phyloP scores from a whole-genome alignment of 2,113 vertebrate species.

The Eulemur rufifrons region DNA sequence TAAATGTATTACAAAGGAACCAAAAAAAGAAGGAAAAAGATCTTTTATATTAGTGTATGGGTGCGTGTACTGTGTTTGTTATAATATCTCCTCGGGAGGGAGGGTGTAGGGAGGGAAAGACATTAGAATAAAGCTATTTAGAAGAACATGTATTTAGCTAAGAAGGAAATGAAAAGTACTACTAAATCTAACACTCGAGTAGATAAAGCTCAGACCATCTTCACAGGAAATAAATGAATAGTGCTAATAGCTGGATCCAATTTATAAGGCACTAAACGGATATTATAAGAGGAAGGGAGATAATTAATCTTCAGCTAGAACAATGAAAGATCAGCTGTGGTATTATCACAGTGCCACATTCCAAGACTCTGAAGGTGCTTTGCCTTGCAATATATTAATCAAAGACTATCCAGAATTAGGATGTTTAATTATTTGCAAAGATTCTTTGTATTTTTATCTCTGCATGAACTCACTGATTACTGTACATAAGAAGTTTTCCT shows the following conservation, averaged over 20 bases:
- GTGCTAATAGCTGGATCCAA: conserved; percentile 70
- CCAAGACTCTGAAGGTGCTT: conserved; percentile 68
- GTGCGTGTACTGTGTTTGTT: not conserved
- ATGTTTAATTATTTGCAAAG: conserved; percentile 77
- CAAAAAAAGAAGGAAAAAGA: not conserved
- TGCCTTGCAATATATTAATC: conserved; percentile 76
- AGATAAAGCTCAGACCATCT: conserved; percentile 51
- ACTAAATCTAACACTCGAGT: conserved; percentile 32
- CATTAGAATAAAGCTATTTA: conserved; percentile 60
- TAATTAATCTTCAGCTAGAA: conserved; percentile 78
- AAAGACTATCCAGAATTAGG: conserved; percentile 72
- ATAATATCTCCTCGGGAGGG: not conserved
- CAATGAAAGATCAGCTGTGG: conserved; percentile 77
- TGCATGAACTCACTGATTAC: conserved; percentile 56
- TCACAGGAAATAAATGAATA: conserved; percentile 74
- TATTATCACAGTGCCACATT: conserved; percentile 72
- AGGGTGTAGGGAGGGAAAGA: not conserved
- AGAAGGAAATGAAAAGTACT: conserved; percentile 74
- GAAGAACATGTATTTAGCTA: conserved; percentile 55
- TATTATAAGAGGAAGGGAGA: conserved; percentile 77
- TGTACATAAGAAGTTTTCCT: conserved; percentile 33
- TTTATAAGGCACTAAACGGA: conserved; percentile 58
- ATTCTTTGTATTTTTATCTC: conserved; percentile 66
- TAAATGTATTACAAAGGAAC: not conserved
- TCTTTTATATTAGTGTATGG: not conserved